Conservation (phyloP, 1,140 invertebrate species). For the Drosophila tropicalis region DNA sequence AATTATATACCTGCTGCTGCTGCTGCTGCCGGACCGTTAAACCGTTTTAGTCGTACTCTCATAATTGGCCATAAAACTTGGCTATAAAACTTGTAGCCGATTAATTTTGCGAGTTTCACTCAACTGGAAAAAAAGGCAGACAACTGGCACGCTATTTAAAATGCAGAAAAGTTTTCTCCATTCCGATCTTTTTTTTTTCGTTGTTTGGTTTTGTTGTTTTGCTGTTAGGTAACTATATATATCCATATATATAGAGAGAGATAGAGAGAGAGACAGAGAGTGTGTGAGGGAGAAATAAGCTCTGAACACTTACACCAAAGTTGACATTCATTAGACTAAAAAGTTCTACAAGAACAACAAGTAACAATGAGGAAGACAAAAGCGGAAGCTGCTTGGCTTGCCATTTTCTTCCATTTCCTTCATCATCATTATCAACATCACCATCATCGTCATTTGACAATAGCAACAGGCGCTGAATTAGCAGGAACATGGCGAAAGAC, state of each 20-base stretch:
- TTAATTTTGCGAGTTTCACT: conserved; percentile 38
- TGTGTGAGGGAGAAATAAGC: conserved; percentile 1
- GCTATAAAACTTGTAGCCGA: conserved; percentile 52
- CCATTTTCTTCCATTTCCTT: conserved; percentile 66
- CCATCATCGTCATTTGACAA: conserved; percentile 37
- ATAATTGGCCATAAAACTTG: conserved; percentile 58
- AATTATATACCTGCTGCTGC: conserved; percentile 1
- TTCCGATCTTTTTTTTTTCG: conserved; percentile 7
- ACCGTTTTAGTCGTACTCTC: conserved; percentile 13
- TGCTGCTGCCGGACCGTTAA: conserved; percentile 2
- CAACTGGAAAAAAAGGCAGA: conserved; percentile 34
- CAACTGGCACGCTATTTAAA: background rate
- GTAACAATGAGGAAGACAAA: conserved; percentile 45
- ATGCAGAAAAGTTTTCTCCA: conserved; percentile 8
- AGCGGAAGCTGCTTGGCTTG: conserved; percentile 60
- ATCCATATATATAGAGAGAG: background rate
- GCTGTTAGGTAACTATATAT: background rate
- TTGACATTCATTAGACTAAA: conserved; percentile 69
- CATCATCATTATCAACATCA: conserved; percentile 18
- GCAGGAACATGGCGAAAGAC: conserved; percentile 46
- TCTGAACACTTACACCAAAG: conserved; percentile 48
- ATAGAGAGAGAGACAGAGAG: no score
- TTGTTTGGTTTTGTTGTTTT: conserved; percentile 13
- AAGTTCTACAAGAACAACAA: conserved; percentile 22
- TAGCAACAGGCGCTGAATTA: conserved; percentile 78